Evolutionary conservation across 2,888 invertebrate genomes (phyloP).

Genomic region (Drosophila colorata): DNA sequence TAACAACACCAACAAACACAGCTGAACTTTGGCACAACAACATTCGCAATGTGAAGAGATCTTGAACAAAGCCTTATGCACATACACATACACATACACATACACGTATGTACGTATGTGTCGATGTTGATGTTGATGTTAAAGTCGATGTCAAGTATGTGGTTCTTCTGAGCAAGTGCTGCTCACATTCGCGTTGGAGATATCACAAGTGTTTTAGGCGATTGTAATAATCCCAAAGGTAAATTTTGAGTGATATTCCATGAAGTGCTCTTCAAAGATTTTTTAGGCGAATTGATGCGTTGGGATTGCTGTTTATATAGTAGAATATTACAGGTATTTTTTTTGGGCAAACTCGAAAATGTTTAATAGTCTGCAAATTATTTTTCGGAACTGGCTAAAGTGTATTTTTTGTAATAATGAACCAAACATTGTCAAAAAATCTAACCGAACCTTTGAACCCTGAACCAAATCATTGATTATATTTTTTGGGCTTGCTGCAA

Average conservation of each 20-base stretch:
- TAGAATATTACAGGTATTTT: no score
- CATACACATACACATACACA: not conserved
- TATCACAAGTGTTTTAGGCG: constrained; percentile 2
- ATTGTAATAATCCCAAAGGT: constrained; percentile 25
- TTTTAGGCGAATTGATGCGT: not conserved
- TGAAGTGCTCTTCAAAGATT: constrained; percentile 14
- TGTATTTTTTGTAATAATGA: no score
- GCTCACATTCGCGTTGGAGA: constrained; percentile 2
- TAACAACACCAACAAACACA: constrained; percentile 27
- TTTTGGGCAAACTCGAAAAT: no score
- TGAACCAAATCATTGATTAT: no score
- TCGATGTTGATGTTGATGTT: not conserved
- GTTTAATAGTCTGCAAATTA: no score
- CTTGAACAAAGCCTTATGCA: constrained; percentile 26
- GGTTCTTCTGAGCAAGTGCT: constrained; percentile 25
- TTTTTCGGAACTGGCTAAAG: no score
- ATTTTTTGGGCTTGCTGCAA: no score
- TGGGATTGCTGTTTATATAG: no score
- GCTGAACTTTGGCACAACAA: constrained; percentile 62
- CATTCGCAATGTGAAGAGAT: constrained; percentile 16
- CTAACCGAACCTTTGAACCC: no score
- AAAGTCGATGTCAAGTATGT: constrained; percentile 19
- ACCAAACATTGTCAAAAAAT: no score
- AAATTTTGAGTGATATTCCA: constrained; percentile 37
- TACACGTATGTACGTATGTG: not conserved